Evolutionary conservation across 1,140 invertebrate genomes (phyloP), one percentile per base, ranked within the genome.

Genomic region (Saccostrea glomerata): DNA sequence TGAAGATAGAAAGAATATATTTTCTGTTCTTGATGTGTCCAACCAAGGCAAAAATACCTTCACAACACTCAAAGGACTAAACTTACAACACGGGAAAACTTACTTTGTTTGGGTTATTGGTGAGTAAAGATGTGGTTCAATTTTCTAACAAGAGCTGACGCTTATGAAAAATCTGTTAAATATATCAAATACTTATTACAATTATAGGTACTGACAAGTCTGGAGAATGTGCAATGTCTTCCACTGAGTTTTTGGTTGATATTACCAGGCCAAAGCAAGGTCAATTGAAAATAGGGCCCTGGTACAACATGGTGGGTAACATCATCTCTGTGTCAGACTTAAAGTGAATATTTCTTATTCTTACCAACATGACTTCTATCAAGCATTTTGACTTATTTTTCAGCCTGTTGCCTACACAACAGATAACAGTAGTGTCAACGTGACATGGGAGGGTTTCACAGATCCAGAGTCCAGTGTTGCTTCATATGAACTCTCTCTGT

Each of bases 91-190:
- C 9, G 87, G 91, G 56, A 36, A 82, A 47, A 84, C 87, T n/a
- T 91, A 91, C 86, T 92, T 85, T 87, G 85, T 86, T 1, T 91
- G 77, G 63, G 89, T 93, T 25, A 89, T 93, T 20, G 92, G 92
- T 93, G 25, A 77, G 25, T 25, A 30, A 11, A 25, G 12, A 25
- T 73, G 7, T 2, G 9, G 17, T 66, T 66, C 23, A 9, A 20
- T 66, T n/a, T n/a, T 20, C 2, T 66, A 17, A 2, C 47, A 9
- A 47, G 47, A 47, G 9, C 47, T 47, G 47, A 9, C 0, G 47
- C 47, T 7, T 47, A 47, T 47, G 47, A 47, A 47, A 47, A 47
- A 63, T 20, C 13, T 20, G 13, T 15, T 60, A 60, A 17, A n/a
- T 20, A 6, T 63, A 20, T 63, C 6, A 20, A 63, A 63, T 63